Evolutionary conservation across 1,140 invertebrate genomes (phyloP), one percentile per base, ranked within the genome.

Genomic region (Plodia interpunctella): DNA sequence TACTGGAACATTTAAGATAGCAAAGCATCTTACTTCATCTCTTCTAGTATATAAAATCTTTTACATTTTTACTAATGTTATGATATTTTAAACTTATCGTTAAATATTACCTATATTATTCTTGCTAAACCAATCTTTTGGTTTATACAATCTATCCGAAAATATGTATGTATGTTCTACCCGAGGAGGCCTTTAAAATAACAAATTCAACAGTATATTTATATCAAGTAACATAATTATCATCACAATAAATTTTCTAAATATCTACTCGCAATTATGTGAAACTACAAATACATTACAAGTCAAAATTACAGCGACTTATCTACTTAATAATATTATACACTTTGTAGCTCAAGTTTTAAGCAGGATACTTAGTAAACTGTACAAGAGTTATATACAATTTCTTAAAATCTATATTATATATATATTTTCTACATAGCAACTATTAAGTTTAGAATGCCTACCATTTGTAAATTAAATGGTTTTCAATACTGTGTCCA

Each of bases 401-500:
- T 65, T 62, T 53, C 74, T 79, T 76, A 82, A 32, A 50, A 51
- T 44, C 57, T 62, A 69, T 55, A 64, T 53, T 53, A 51, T 63
- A 55, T 59, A 9, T 55, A 59, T 66, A 62, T 61, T 57, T 57
- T 60, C 66, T 77, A 70, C 54, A 60, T 68, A 70, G 64, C 59
- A 60, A 57, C 66, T 69, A 71, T 18, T 20, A 56, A 67, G 57
- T 59, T 54, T 65, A 66, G 57, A 80, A 80, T 79, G 77, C 73
- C 78, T 82, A 83, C 76, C 73, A 67, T 58, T 56, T 61, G 51
- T 52, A 69, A 63, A 58, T 65, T 57, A 57, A 51, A 54, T 35
- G 60, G 18, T 78, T 65, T 69, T 70, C 68, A 94, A 86, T 93
- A 93, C 72, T 93, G 93, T 81, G 92, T 93, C 93, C 93, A 94